Percentiles rank a stretch among this genome's conserved stretches.
Evolutionary conservation across 2,797 vertebrate species (phyloP).

Genomic region (Lepus townsendii): DNA sequence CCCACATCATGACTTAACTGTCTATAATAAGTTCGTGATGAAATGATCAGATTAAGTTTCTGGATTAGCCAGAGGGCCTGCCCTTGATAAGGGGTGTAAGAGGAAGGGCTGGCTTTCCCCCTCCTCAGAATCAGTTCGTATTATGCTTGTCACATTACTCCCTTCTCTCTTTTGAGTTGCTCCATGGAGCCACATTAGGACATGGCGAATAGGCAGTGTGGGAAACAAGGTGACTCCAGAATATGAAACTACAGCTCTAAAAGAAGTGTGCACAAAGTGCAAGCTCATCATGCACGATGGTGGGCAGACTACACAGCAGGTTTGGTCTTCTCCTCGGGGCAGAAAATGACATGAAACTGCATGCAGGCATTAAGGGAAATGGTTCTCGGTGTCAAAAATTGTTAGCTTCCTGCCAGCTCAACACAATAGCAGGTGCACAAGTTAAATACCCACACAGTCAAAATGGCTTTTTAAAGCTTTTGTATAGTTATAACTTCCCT

Average conservation of each 20-base stretch:
- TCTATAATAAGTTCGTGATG: not conserved
- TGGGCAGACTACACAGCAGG: conserved; percentile 72
- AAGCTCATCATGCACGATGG: conserved; percentile 36
- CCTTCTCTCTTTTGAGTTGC: not conserved
- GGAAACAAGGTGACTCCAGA: not conserved
- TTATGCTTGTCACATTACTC: not conserved
- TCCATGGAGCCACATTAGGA: not conserved
- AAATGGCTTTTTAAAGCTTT: conserved; percentile 69
- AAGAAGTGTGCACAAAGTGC: not conserved
- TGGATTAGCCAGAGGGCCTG: not conserved
- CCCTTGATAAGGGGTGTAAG: not conserved
- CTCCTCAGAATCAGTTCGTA: not conserved
- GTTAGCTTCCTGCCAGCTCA: conserved; percentile 70
- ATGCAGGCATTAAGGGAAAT: conserved; percentile 66
- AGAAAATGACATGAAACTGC: conserved; percentile 64
- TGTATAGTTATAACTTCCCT: conserved; percentile 37
- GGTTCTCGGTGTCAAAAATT: conserved; percentile 58
- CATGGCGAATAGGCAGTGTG: not conserved
- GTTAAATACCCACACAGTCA: conserved; percentile 71
- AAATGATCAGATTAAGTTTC: not conserved
- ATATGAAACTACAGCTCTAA: not conserved
- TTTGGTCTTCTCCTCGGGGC: conserved; percentile 27
- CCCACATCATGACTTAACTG: not conserved
- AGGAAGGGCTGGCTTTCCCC: not conserved
- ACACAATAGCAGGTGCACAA: conserved; percentile 56